phyloP scores from a whole-genome alignment of 2,888 invertebrate species.

The Microchrysa polita region DNA sequence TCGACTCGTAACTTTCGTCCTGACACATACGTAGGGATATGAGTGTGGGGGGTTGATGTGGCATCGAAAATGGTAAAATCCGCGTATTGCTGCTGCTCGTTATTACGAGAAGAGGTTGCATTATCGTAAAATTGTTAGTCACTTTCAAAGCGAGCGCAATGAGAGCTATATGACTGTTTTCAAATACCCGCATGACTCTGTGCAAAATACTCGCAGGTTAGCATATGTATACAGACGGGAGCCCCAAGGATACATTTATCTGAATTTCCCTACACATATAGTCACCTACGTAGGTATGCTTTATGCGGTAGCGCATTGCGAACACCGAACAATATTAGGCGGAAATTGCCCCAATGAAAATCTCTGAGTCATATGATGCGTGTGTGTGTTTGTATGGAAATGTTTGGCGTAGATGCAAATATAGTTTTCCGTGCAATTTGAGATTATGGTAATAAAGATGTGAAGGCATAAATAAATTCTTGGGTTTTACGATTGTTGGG shows the following conservation, averaged over 20 bases:
- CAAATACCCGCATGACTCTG: too few relatives aligned
- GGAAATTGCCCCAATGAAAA: conserved; percentile 23
- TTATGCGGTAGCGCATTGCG: neutral
- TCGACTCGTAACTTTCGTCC: neutral
- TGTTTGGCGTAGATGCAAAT: conserved; percentile 27
- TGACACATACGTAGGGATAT: too few relatives aligned
- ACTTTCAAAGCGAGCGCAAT: neutral
- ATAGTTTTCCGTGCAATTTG: conserved; percentile 40
- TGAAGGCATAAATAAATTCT: conserved; percentile 5
- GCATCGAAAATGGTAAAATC: neutral
- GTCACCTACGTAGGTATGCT: neutral
- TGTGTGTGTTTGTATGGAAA: too few relatives aligned
- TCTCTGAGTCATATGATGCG: conserved; percentile 20
- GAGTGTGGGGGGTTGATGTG: neutral
- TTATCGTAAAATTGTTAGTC: conserved; percentile 38
- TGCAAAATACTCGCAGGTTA: too few relatives aligned
- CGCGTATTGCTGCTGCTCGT: conserved; percentile 15
- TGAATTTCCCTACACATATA: too few relatives aligned
- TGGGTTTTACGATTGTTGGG: neutral
- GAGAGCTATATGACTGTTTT: too few relatives aligned
- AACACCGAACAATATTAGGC: conserved; percentile 25
- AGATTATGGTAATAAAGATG: conserved; percentile 35
- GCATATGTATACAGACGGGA: too few relatives aligned
- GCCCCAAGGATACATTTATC: too few relatives aligned
- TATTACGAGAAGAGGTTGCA: conserved; percentile 16